Base-by-base conservation (phyloP, 1,140 invertebrate genomes). In the Hormaphis cornu region DNA sequence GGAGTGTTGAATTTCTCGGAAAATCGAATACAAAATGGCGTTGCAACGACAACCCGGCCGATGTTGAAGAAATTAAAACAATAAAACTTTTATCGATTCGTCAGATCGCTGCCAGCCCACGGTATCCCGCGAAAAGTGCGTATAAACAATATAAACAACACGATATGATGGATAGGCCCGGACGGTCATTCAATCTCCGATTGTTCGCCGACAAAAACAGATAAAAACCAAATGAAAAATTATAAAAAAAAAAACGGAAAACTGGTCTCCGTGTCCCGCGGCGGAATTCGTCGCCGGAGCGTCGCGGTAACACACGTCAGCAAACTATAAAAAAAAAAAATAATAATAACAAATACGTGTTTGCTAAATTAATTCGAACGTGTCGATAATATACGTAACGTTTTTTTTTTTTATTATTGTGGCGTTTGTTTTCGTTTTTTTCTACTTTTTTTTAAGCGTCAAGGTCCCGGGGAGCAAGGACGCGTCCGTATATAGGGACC, bases 391-490 rank as follows among this genome's bases (percentile, higher is more conserved):
- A 35, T 35, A 35, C 30, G 12, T 35, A 56, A 35, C 22, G 53
- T 56, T 56, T 12, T 1, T 35, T 54, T 33, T 35, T 35, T 4
- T n/a, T 30, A n/a, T 53, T 28, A n/a, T 10, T 53, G 30, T 53
- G 18, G n/a, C n/a, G n/a, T n/a, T n/a, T 28, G 16, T 53, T n/a
- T 53, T 28, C 12, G 12, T 44, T 28, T 28, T 14, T 52, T n/a
- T n/a, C n/a, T 52, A 18, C 30, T 53, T 18, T 53, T 53, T 18
- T 54, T 54, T 33, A 35, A 58, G 33, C 14, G 20, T 24, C 54
- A 58, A 58, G 54, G 54, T 58, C 54, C 22, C 54, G 54, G n/a
- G n/a, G 54, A 40, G 20, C 54, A 58, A 58, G 54, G 54, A n/a
- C n/a, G n/a, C n/a, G n/a, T n/a, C 7, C 54, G 33, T 58, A 37